Evolutionary conservation across 2,888 invertebrate genomes (phyloP), one percentile per base, ranked within the genome.

Genomic region (Polymixis flavicincta): DNA sequence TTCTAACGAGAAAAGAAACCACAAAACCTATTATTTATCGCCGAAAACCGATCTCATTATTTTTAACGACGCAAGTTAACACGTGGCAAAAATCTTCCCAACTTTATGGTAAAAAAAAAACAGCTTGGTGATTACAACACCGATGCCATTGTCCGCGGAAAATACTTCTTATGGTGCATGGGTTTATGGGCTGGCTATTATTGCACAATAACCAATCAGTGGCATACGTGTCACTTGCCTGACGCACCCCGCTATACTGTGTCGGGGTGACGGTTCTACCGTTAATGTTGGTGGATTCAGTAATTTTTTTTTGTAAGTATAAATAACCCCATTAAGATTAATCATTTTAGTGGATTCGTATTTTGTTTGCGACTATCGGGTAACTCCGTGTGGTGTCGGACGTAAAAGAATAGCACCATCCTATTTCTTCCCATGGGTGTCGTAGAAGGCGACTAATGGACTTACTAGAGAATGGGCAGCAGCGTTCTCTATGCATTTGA

Each of bases 161-260:
- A 89, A 82, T 78, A 85, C 68, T 84, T 86, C 83, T 78, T 90
- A 84, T 83, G 74, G 78, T 68, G 80, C 84, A 85, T 85, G 85
- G 86, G 91, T 92, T 93, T 93, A 91, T 92, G 88, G 87, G 88
- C 77, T 86, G 85, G 89, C 93, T 92, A 93, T 94, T 95, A 94
- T 95, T 94, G 93, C 90, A 92, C 94, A 94, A 95, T 95, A 95
- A 95, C 95, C 95, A 95, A 95, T 95, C 95, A 95, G 93, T 92
- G 92, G 89, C 93, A 92, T 92, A 90, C 93, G 92, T 91, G 94
- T 94, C 95, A 95, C 92, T 90, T 90, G 92, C 91, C 91, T 93
- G 94, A 94, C 94, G 91, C 93, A 91, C 94, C 94, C 93, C 87
- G 82, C 64, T 32, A n/a, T n/a, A 83, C 83, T 74, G 82, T 88